These are phyloP conservation scores for Stratiomys singularior DNA, from an alignment of 2,888 invertebrate species.

Conservation along the genomic window DNA sequence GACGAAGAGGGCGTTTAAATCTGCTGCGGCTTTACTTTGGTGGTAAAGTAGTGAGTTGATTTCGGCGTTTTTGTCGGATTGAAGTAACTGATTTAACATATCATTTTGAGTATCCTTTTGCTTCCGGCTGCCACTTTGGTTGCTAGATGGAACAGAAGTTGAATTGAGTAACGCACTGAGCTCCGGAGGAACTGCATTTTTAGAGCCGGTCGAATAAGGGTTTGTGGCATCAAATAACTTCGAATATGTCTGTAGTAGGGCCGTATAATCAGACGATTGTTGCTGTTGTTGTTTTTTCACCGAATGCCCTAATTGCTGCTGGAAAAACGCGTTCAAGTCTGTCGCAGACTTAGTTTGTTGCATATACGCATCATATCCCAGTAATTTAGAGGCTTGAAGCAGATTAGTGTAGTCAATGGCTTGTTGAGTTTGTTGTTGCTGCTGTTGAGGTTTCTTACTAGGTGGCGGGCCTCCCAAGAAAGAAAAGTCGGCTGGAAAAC, in stretches of 20 bases:
- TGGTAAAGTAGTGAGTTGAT: slow-evolving; percentile 60
- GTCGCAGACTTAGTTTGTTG: slow-evolving; percentile 62
- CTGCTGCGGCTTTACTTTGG: slow-evolving; percentile 62
- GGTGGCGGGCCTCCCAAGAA: slow-evolving; percentile 56
- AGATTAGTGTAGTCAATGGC: slow-evolving; percentile 63
- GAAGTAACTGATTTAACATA: slow-evolving; percentile 63
- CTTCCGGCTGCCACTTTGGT: not conserved
- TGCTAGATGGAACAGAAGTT: slow-evolving; percentile 53
- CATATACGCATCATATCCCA: slow-evolving; percentile 64
- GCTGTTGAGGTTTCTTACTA: slow-evolving; percentile 24
- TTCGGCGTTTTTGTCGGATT: slow-evolving; percentile 62
- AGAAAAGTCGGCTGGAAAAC: slow-evolving; percentile 62
- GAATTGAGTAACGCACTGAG: slow-evolving; percentile 60
- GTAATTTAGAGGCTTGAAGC: slow-evolving; percentile 62
- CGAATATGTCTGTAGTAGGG: slow-evolving; percentile 63
- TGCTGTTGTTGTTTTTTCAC: slow-evolving; percentile 56
- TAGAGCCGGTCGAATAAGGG: slow-evolving; percentile 54
- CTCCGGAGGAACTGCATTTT: slow-evolving; percentile 56
- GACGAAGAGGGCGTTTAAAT: slow-evolving; percentile 62
- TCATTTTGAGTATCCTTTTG: slow-evolving; percentile 55
- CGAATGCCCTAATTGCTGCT: slow-evolving; percentile 52
- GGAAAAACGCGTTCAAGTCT: slow-evolving; percentile 57
- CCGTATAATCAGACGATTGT: slow-evolving; percentile 61
- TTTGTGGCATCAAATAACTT: slow-evolving; percentile 63
- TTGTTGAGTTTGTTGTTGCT: slow-evolving; percentile 31